Percentiles rank a stretch among this genome's conserved stretches.
These are phyloP conservation scores for Cygnus olor DNA, from an alignment of 2,797 vertebrate genomes.

Conservation along the genomic window DNA sequence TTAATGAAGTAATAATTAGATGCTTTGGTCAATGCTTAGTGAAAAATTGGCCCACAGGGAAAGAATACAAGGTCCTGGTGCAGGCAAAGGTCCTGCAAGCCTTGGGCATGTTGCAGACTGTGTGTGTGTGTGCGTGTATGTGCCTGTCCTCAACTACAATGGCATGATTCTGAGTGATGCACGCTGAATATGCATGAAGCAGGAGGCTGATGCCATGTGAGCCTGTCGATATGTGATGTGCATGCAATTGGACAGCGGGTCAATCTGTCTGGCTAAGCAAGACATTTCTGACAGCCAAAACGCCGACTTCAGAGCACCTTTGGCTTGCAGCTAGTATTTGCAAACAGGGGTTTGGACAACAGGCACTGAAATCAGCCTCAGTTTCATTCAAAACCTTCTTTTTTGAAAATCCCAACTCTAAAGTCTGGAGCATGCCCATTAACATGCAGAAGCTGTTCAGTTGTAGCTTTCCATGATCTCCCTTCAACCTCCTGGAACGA, in stretches of 20 bases:
- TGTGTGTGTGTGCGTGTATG: not conserved
- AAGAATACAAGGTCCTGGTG: not conserved
- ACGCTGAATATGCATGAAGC: slow-evolving; percentile 59
- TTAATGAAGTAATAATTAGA: not conserved
- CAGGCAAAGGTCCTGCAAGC: not conserved
- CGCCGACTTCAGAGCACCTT: not conserved
- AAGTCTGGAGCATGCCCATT: slow-evolving; percentile 6
- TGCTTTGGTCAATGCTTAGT: not conserved
- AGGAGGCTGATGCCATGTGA: slow-evolving; percentile 28
- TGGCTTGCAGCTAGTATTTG: not conserved
- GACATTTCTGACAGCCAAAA: not conserved
- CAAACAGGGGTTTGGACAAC: not conserved
- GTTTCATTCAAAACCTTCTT: not conserved
- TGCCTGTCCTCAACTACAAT: not conserved
- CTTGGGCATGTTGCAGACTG: rapidly evolving
- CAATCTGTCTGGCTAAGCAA: not conserved
- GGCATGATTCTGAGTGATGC: slow-evolving; percentile 34
- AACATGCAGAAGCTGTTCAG: slow-evolving; percentile 45
- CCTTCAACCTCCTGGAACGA: not conserved
- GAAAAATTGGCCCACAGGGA: not conserved
- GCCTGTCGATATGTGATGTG: slow-evolving; percentile 32
- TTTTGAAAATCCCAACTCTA: not conserved
- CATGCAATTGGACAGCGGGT: not conserved
- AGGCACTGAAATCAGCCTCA: not conserved
- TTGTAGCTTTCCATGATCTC: slow-evolving; percentile 15